These are phyloP conservation scores for Sterrhoptilus dennistouni DNA, from an alignment of 2,113 vertebrate species.

Conservation along the genomic window DNA sequence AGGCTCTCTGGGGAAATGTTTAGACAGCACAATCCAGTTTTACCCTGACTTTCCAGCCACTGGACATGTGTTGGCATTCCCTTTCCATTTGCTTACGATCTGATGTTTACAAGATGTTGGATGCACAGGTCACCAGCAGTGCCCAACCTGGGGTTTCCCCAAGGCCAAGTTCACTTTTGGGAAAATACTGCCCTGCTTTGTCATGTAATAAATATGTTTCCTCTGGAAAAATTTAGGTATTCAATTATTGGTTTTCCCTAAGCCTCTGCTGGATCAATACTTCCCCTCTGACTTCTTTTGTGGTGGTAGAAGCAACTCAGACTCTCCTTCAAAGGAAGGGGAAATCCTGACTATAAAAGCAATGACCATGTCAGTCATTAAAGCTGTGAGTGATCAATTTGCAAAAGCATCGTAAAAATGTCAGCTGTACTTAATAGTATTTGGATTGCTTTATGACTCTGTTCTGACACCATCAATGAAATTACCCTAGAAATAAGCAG, in stretches of 20 bases:
- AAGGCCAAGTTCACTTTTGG: not conserved
- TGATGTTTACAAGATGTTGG: not conserved
- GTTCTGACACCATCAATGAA: not conserved
- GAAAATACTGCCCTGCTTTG: not conserved
- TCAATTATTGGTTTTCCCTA: not conserved
- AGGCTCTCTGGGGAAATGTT: not conserved
- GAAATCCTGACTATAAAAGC: not conserved
- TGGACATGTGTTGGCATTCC: not conserved
- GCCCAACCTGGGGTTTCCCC: not conserved
- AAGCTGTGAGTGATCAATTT: not conserved
- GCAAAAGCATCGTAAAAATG: not conserved
- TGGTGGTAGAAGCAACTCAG: not conserved
- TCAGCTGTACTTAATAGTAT: not conserved
- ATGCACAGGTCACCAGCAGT: not conserved
- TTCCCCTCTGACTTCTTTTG: not conserved
- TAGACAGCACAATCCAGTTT: not conserved
- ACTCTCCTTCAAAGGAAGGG: not conserved
- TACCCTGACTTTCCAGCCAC: not conserved
- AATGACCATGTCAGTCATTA: not conserved
- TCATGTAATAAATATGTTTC: not conserved
- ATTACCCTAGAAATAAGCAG: not conserved
- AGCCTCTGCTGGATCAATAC: not conserved
- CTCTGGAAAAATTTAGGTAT: not conserved
- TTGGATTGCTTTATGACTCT: not conserved
- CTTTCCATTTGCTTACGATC: not conserved